These are phyloP conservation scores for Bellardia bayeri DNA, from an alignment of 2,888 invertebrate genomes.

Conservation along the genomic window DNA sequence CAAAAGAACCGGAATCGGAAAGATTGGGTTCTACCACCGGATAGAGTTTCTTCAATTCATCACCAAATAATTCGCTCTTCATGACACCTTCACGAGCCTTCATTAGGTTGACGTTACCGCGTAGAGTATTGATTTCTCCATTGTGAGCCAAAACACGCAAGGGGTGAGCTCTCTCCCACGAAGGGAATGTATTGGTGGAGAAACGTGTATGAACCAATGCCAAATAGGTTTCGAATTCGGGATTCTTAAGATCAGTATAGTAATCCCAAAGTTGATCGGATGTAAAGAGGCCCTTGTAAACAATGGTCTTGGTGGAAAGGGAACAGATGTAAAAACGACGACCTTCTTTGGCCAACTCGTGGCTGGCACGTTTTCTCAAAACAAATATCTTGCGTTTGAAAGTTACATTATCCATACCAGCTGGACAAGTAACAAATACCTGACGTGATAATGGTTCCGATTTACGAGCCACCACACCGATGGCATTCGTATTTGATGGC, in stretches of 20 bases:
- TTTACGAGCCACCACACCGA: constrained; percentile 96
- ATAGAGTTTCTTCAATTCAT: constrained; percentile 93
- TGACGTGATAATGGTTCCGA: constrained; percentile 98
- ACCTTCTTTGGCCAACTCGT: constrained; percentile 93
- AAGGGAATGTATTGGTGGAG: constrained; percentile 99
- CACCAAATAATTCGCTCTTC: constrained; percentile 92
- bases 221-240: constrained; percentile 95
- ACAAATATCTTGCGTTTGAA: constrained; percentile 91
- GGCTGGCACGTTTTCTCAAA: constrained; percentile 96
- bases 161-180: constrained; percentile 99
- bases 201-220: constrained; percentile 99
- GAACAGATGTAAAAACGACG: constrained; percentile 98
- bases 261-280: constrained; percentile 95
- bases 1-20: constrained; percentile 98
- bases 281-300: constrained; percentile 99
- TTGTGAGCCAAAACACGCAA: constrained; percentile 97
- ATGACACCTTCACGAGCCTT: constrained; percentile 99
- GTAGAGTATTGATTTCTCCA: constrained; percentile 99
- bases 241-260: constrained; percentile 89
- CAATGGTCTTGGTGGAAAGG: constrained; percentile 93
- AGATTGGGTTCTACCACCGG: constrained; percentile 99
- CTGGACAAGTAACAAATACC: constrained; percentile 91
- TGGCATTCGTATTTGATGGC: constrained; percentile 92
- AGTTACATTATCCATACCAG: constrained; percentile 81
- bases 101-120: constrained; percentile 99